Percentiles rank a stretch among this genome's conserved stretches.
These are phyloP conservation scores for Monopis laevigella DNA, from an alignment of 2,888 invertebrate genomes.

Conservation along the genomic window DNA sequence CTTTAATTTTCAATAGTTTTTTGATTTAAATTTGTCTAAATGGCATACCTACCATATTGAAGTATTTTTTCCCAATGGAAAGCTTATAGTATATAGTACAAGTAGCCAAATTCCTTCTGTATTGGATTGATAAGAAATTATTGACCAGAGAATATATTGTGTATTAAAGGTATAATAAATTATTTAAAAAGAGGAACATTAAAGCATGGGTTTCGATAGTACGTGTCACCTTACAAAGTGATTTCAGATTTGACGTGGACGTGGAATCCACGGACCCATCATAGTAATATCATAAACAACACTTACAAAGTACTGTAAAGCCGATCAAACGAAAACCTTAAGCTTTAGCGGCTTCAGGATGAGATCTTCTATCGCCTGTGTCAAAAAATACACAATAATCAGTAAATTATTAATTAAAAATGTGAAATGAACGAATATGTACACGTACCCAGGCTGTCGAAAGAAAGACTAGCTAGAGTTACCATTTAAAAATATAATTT, in stretches of 20 bases:
- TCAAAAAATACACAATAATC: conserved; percentile 31
- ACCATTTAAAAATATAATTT: too few relatives aligned
- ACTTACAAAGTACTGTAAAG: conserved; percentile 60
- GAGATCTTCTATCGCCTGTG: conserved; percentile 45
- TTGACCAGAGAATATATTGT: neutral
- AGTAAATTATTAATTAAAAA: conserved; percentile 25
- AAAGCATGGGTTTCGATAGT: conserved; percentile 26
- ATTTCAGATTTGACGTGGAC: conserved; percentile 65
- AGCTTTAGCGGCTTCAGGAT: conserved; percentile 52
- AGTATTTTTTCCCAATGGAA: neutral
- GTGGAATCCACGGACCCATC: conserved; percentile 31
- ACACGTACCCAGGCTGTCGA: conserved; percentile 59
- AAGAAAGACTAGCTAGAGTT: conserved; percentile 31
- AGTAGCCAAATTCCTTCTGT: neutral
- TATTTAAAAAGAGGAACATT: neutral
- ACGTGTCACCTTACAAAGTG: conserved; percentile 64
- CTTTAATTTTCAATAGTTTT: too few relatives aligned
- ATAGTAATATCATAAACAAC: conserved; percentile 34
- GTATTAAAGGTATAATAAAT: neutral
- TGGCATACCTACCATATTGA: too few relatives aligned
- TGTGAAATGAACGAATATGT: conserved; percentile 22
- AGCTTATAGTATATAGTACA: neutral
- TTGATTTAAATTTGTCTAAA: too few relatives aligned
- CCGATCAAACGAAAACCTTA: conserved; percentile 54
- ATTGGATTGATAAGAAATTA: neutral